Evolutionary conservation across 2,888 invertebrate species (phyloP).

Genomic region (Microctonus hyperodae): DNA sequence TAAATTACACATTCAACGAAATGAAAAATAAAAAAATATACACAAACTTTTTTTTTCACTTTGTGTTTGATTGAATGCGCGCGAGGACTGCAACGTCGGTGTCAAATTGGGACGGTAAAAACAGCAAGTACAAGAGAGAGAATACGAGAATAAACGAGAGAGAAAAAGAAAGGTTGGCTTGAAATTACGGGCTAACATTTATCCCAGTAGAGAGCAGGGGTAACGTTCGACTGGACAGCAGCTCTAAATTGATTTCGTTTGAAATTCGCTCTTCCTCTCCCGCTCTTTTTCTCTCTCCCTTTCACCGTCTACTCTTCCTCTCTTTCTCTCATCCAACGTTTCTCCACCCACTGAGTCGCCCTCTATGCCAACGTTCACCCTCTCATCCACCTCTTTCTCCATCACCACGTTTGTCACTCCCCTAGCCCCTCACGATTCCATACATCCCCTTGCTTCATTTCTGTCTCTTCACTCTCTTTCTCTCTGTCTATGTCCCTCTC

Average conservation of each 20-base stretch:
- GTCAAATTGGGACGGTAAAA: constrained; percentile 53
- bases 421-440: constrained; percentile 23
- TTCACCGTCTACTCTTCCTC: no score
- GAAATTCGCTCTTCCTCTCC: constrained; percentile 49
- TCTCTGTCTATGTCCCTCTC: constrained; percentile 31
- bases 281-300: constrained; percentile 40
- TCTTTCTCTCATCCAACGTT: constrained; percentile 39
- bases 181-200: constrained; percentile 62
- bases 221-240: constrained; percentile 59
- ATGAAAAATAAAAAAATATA: constrained; percentile 3
- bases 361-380: constrained; percentile 34
- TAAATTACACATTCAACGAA: constrained; percentile 13
- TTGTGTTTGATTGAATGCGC: constrained; percentile 8
- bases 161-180: constrained; percentile 45
- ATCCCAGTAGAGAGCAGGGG: constrained; percentile 50
- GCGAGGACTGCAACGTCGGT: constrained; percentile 37
- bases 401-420: constrained; percentile 31
- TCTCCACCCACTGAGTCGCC: constrained; percentile 44
- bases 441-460: constrained; percentile 22
- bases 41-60: constrained; percentile 15
- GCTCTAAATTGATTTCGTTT: constrained; percentile 63
- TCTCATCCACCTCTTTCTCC: constrained; percentile 34
- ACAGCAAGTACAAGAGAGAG: constrained; percentile 26
- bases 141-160: not conserved
- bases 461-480: constrained; percentile 35